Evolutionary conservation across 2,888 invertebrate species (phyloP), one percentile per base, ranked within the genome.

Genomic region (Amaurobius ferox): DNA sequence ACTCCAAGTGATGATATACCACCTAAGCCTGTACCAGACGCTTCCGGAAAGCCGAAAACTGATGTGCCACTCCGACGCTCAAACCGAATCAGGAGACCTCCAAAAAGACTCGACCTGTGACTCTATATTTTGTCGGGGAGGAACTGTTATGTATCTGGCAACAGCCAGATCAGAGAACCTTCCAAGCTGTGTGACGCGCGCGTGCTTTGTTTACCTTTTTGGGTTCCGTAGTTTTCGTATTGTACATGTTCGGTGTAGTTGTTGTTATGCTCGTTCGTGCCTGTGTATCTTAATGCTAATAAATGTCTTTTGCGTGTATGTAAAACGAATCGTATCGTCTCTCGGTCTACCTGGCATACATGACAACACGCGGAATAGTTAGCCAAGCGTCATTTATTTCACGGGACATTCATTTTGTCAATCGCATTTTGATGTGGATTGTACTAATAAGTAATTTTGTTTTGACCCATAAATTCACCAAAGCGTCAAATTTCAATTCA

Each of bases 101-200:
- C 61, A 72, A 72, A 72, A 61, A 72, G 72, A 72, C 72, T 72
- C 61, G 72, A 72, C 61, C 72, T 72, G 72, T 72, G 72, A 72
- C 72, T 61, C 72, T 72, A 72, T 72, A 72, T 72, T 72, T 72
- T 72, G 72, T 72, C 72, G 72, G 72, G 62, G 28, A 72, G 72
- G 72, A 72, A 72, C 61, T 74, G 74, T 74, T 74, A 74, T 74
- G 74, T 74, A 64, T 74, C 74, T 74, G 74, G 74, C 74, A 74
- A 74, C 74, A 74, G 74, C 74, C 74, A 74, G 74, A 74, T 62
- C 0, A 64, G 74, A 74, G 62, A 74, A 74, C 61, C 72, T 72
- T 73, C 73, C 73, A 73, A 73, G 73, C 73, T 73, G 73, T 73
- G 73, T 73, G 73, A 73, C 62, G 73, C 73, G n/a, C n/a, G n/a